phyloP scores from a whole-genome alignment of 1,140 invertebrate genomes.

The Drosophila auraria region DNA sequence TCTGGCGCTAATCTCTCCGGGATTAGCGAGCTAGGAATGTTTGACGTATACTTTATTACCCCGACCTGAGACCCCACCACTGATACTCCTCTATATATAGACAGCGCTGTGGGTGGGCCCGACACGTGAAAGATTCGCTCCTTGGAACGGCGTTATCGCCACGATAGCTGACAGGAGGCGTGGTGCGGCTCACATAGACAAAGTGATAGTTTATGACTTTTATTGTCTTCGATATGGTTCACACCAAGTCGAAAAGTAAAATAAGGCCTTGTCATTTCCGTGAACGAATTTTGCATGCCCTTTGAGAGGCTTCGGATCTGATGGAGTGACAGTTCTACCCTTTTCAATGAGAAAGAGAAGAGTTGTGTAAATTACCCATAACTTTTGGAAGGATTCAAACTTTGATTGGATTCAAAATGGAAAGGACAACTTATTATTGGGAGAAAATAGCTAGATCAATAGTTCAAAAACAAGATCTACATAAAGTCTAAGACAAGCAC shows the following conservation, averaged over 20 bases:
- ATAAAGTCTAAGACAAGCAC: too few species aligned
- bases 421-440: too few species aligned
- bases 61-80: conserved; percentile 34
- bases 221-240: conserved; percentile 13
- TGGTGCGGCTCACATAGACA: not conserved
- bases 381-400: too few species aligned
- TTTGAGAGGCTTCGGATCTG: not conserved
- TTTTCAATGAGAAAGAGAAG: too few species aligned
- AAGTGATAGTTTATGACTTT: conserved; percentile 14
- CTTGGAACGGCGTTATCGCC: conserved; percentile 17
- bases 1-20: conserved; percentile 33
- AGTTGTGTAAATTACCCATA: too few species aligned
- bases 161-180: conserved; percentile 13
- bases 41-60: conserved; percentile 39
- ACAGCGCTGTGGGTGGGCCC: conserved; percentile 26
- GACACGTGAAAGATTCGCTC: conserved; percentile 8
- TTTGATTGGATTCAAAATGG: too few species aligned
- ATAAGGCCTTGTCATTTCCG: not conserved
- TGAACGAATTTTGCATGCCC: not conserved
- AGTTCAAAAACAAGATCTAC: not conserved
- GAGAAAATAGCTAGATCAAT: too few species aligned
- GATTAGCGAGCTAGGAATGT: conserved; percentile 20
- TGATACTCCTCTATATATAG: conserved; percentile 27
- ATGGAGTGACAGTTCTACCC: not conserved
- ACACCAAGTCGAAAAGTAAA: conserved; percentile 7